A percentile compares a stretch with the other conserved stretches of the same genome.
Conservation (phyloP, 2,888 invertebrate species). For the Nymphalis polychloros region DNA sequence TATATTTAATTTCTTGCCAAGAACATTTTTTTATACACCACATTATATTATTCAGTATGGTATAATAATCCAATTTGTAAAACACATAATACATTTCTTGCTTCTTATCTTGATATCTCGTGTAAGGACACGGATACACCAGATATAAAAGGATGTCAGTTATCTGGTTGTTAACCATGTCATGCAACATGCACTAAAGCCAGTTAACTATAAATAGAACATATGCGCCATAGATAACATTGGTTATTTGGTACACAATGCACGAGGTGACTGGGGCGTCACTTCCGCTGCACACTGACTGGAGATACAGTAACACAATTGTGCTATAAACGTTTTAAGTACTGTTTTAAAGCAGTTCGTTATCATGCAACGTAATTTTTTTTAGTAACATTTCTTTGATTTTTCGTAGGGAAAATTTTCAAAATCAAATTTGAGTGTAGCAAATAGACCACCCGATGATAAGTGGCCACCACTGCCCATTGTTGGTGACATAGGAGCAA, state of each 20-base stretch:
- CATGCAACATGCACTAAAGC: constrained; percentile 21
- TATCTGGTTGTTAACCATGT: constrained; percentile 28
- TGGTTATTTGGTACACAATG: constrained; percentile 57
- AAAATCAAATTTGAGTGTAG: too few species aligned
- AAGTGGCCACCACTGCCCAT: too few species aligned
- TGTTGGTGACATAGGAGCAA: too few species aligned
- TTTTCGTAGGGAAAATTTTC: too few species aligned
- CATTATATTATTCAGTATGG: too few species aligned
- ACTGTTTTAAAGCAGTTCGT: background rate
- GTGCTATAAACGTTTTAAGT: background rate
- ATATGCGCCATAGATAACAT: constrained; percentile 40
- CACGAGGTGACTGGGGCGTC: constrained; percentile 67
- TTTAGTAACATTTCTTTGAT: too few species aligned
- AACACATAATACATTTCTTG: too few species aligned
- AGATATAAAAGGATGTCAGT: constrained; percentile 16
- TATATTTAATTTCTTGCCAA: too few species aligned
- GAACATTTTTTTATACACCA: too few species aligned
- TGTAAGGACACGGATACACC: background rate
- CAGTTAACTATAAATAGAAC: constrained; percentile 40
- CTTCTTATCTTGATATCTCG: background rate
- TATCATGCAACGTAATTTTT: too few species aligned
- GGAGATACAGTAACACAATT: constrained; percentile 37
- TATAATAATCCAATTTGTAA: too few species aligned
- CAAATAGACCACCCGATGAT: too few species aligned
- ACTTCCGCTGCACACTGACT: constrained; percentile 58